These are phyloP conservation scores for Neolamprologus devosi DNA, from an alignment of 2,113 vertebrate genomes.

Conservation along the genomic window DNA sequence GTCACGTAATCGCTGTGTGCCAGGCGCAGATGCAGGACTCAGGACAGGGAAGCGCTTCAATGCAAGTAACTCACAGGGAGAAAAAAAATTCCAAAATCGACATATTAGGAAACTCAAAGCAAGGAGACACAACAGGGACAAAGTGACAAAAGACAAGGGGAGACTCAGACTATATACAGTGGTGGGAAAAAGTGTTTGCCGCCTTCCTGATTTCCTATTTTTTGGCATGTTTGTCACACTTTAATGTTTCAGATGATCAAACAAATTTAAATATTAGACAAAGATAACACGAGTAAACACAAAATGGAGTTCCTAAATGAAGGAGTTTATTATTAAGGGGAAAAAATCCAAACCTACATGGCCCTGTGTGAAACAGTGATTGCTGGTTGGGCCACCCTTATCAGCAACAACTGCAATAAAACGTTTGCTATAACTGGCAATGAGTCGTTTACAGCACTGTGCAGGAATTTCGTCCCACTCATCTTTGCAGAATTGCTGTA, in stretches of 20 bases:
- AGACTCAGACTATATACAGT: background rate
- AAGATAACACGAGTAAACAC: background rate
- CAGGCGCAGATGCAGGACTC: background rate
- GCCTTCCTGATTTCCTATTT: background rate
- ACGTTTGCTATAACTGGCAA: accelerated
- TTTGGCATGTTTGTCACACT: background rate
- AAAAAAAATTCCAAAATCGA: background rate
- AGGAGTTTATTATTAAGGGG: background rate
- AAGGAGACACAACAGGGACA: background rate
- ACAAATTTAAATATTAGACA: background rate
- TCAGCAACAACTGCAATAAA: background rate
- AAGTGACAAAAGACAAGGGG: background rate
- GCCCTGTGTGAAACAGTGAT: background rate
- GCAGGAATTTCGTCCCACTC: background rate
- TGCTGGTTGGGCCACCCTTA: background rate
- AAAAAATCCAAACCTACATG: background rate
- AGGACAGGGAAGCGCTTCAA: background rate
- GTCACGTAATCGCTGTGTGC: background rate
- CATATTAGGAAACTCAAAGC: background rate
- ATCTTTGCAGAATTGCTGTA: background rate
- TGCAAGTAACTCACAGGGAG: background rate
- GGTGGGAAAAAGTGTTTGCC: background rate
- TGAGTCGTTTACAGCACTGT: background rate
- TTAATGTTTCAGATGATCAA: background rate
- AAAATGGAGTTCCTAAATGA: accelerated